Conservation (phyloP, 2,888 invertebrate genomes). For the Mystacides longicornis region DNA sequence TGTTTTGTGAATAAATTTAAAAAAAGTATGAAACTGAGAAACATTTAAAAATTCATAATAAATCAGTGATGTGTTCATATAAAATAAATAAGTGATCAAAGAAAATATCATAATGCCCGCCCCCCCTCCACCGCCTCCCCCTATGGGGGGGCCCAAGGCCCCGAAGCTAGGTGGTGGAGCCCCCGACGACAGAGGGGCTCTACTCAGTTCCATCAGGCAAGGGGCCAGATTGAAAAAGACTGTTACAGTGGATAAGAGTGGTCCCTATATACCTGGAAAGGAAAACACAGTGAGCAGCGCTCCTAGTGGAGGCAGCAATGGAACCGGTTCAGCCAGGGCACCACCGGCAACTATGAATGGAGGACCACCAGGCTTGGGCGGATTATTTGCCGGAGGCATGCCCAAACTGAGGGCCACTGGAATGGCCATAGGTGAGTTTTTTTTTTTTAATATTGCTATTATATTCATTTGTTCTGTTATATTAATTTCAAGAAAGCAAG, state of each 20-base stretch:
- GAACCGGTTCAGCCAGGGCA: constrained; percentile 34
- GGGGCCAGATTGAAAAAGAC: constrained; percentile 78
- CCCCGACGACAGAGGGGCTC: constrained; percentile 57
- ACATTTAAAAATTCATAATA: background rate
- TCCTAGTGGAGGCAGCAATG: constrained; percentile 35
- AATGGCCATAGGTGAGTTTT: constrained; percentile 39
- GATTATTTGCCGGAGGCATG: constrained; percentile 76
- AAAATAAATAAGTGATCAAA: too few species aligned
- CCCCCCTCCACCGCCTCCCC: constrained; percentile 59
- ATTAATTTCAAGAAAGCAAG: too few species aligned
- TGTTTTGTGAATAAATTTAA: background rate
- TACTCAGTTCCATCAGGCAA: constrained; percentile 76
- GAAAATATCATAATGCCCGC: constrained; percentile 14
- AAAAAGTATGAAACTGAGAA: background rate
- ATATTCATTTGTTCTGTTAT: too few species aligned
- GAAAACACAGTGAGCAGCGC: constrained; percentile 25
- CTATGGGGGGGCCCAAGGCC: constrained; percentile 53
- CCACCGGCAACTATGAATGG: constrained; percentile 39
- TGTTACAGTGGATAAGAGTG: constrained; percentile 86
- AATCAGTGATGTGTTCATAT: too few species aligned
- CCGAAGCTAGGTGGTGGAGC: constrained; percentile 44
- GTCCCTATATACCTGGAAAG: constrained; percentile 66
- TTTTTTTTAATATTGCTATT: background rate
- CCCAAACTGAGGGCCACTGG: constrained; percentile 72
- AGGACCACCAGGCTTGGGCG: constrained; percentile 50